A percentile compares a stretch with the other conserved stretches of the same genome.
Evolutionary conservation across 2,797 vertebrate species (phyloP).

Genomic region (Schizopygopsis pylzovi): DNA sequence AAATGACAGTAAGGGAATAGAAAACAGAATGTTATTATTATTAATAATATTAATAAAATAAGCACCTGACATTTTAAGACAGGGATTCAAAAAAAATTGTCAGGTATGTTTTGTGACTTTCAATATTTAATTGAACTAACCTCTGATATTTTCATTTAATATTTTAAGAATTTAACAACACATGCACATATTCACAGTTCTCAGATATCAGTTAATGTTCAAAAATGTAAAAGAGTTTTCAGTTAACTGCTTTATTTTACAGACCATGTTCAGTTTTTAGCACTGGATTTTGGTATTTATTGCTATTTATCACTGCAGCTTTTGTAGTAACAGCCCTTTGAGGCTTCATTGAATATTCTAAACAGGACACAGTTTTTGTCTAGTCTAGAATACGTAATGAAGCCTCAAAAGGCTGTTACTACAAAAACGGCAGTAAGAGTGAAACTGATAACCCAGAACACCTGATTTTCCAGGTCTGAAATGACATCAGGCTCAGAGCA

Average conservation of each 20-base stretch:
- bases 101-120: not conserved
- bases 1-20: not conserved
- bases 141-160: not conserved
- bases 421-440: not conserved
- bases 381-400: constrained; percentile 1
- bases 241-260: too few relatives aligned
- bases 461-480: constrained; percentile 38
- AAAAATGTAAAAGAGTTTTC: not conserved
- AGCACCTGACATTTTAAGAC: not conserved
- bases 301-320: not conserved
- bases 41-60: not conserved
- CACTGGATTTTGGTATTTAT: not conserved
- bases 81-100: not conserved
- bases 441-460: constrained; percentile 15
- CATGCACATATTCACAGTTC: not conserved
- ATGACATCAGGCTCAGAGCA: constrained; percentile 39
- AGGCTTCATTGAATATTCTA: not conserved
- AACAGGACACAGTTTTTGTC: not conserved
- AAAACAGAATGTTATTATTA: not conserved
- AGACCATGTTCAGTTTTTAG: not conserved
- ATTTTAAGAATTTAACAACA: not conserved
- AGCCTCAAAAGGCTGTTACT: not conserved
- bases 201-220: not conserved
- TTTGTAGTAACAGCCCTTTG: not conserved
- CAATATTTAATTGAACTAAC: not conserved